Evolutionary conservation across 1,140 invertebrate species (phyloP).

Genomic region (Battus philenor): DNA sequence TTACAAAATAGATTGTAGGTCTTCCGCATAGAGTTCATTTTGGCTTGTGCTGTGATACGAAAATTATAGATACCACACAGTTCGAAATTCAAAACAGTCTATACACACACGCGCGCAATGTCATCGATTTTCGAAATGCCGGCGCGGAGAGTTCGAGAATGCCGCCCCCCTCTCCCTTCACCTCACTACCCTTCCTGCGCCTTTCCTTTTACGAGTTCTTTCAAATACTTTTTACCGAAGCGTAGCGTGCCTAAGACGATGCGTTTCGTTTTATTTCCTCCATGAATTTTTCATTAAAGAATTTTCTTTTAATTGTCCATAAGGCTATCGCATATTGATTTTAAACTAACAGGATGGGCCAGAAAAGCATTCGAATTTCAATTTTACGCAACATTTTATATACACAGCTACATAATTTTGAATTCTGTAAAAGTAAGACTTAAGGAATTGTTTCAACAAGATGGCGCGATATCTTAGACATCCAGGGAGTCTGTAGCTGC

Average conservation of each 20-base stretch:
- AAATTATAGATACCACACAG: conserved; percentile 36
- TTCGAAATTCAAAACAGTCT: conserved; percentile 64
- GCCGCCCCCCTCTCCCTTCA: conserved; percentile 15
- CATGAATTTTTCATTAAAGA: no score
- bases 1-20: conserved; percentile 16
- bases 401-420: no score
- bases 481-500: no score
- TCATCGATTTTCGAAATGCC: conserved; percentile 70
- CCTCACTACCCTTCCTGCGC: conserved; percentile 17
- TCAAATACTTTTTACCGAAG: conserved; percentile 30
- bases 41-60: conserved; percentile 13
- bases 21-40: conserved; percentile 10
- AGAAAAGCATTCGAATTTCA: no score
- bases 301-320: no score
- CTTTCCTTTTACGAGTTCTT: conserved; percentile 25
- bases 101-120: conserved; percentile 62
- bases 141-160: conserved; percentile 32
- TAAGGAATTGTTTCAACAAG: no score
- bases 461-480: no score
- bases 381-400: no score
- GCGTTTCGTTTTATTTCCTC: no score
- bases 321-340: no score
- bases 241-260: conserved; percentile 1
- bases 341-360: no score
- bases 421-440: no score